Base-by-base conservation (phyloP, 1,140 invertebrate species). In the Anastrepha obliqua region DNA sequence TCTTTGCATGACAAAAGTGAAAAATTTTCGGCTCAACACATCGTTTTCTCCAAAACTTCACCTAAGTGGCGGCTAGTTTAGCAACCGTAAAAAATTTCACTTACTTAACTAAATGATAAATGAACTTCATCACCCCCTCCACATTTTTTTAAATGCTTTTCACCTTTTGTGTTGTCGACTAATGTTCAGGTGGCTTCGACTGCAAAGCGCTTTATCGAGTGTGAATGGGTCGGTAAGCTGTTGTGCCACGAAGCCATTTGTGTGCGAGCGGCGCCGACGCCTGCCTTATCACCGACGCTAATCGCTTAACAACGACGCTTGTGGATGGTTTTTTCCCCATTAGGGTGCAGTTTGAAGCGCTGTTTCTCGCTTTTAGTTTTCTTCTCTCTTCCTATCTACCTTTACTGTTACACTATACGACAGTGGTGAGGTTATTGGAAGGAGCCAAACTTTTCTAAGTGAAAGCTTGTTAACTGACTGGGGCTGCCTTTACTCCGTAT, bases 101-200 rank as follows among this genome's bases (percentile, higher is more conserved):
- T 74, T 74, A 74, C 70, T 74, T 47, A 51, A 13, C 13, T 47
- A 42, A 74, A 74, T 74, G 17, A 47, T 8, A 74, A 74, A 74
- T 74, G 44, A 15, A 74, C 70, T 8, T 67, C 6, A 74, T 74
- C 42, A 5, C 70, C 47, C 42, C 13, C 3, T 47, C 7, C 6
- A 0, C 42, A 4, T 17, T 7, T n/a, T n/a, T 74, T 74, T 8
- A 1, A 6, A 47, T 51, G 44, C 44, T 13, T 3, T 29, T 74
- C 70, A 74, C 70, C 17, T 74, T 7, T 17, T 5, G 7, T 15
- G 1, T 5, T 74, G 44, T 5, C 29, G 70, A 3, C 47, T 17
- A 29, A 70, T 17, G 44, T 29, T n/a, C 39, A 74, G 47, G 47
- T 74, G 17, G n/a, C n/a, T 3, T 42, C 44, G 70, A 47, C 70